These are phyloP conservation scores for Ochropacha duplaris DNA, from an alignment of 2,888 invertebrate species.

Conservation along the genomic window DNA sequence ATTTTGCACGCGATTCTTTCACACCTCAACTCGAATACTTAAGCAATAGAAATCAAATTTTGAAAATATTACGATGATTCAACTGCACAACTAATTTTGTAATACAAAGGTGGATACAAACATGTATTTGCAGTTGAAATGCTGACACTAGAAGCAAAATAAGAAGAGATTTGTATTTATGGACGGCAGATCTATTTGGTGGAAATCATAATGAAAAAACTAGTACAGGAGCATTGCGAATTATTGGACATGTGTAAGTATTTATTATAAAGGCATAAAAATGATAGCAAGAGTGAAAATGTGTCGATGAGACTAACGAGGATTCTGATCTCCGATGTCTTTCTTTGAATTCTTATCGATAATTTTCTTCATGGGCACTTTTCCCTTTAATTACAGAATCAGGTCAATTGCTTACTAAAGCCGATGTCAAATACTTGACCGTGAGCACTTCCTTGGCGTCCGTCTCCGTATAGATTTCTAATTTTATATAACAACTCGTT, in stretches of 20 bases:
- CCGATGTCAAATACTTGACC: background rate
- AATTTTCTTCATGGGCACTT: background rate
- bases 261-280: background rate
- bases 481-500: conserved; percentile 37
- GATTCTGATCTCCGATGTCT: no score
- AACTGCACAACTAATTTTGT: background rate
- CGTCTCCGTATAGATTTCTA: conserved; percentile 28
- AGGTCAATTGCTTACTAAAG: background rate
- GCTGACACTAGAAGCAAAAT: background rate
- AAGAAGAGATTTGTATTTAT: background rate
- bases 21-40: background rate
- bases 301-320: no score
- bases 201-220: no score
- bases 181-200: background rate
- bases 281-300: background rate
- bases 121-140: background rate
- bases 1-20: background rate
- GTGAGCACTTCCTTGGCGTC: background rate
- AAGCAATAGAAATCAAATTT: background rate
- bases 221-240: background rate
- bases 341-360: no score
- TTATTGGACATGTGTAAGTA: background rate
- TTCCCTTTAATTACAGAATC: background rate
- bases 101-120: background rate
- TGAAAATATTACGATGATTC: background rate